Evolutionary conservation across 2,113 vertebrate species (phyloP).

Genomic region (Lanius collurio): DNA sequence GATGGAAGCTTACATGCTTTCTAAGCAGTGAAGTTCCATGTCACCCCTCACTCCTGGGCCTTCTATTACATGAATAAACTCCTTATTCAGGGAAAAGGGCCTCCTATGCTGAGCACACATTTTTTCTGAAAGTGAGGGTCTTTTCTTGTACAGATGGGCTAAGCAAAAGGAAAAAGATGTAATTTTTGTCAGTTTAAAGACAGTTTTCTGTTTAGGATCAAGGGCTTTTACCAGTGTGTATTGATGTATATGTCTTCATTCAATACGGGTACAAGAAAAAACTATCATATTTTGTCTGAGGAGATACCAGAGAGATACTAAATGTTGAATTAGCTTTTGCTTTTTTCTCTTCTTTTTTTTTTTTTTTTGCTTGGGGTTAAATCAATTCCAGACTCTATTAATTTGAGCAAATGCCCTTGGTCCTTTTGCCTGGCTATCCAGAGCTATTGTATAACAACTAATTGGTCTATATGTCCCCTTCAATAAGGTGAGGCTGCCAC

Average conservation of each 20-base stretch:
- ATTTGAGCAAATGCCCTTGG: slow-evolving; percentile 34
- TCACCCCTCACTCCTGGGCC: not conserved
- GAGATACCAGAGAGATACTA: not conserved
- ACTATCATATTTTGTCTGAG: not conserved
- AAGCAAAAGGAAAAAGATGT: not conserved
- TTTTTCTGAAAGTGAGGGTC: not conserved
- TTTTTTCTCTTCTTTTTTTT: not conserved
- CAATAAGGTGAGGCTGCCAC: slow-evolving; percentile 31
- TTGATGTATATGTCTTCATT: not conserved
- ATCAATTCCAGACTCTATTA: slow-evolving; percentile 53
- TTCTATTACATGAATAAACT: not conserved
- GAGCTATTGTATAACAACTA: slow-evolving; percentile 67
- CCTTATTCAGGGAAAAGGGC: not conserved
- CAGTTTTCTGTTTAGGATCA: not conserved
- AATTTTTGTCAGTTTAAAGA: not conserved
- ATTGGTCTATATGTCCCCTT: slow-evolving; percentile 54
- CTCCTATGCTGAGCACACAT: not conserved
- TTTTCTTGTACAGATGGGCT: not conserved
- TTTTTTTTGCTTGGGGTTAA: not conserved
- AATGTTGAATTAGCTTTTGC: not conserved
- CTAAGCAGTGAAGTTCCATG: rapidly evolving
- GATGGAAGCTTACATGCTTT: not conserved
- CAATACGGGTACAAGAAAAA: not conserved
- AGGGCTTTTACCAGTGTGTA: not conserved
- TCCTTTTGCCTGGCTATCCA: slow-evolving; percentile 7